Base-by-base conservation (phyloP, 2,888 invertebrate genomes). In the Thumatha senex region DNA sequence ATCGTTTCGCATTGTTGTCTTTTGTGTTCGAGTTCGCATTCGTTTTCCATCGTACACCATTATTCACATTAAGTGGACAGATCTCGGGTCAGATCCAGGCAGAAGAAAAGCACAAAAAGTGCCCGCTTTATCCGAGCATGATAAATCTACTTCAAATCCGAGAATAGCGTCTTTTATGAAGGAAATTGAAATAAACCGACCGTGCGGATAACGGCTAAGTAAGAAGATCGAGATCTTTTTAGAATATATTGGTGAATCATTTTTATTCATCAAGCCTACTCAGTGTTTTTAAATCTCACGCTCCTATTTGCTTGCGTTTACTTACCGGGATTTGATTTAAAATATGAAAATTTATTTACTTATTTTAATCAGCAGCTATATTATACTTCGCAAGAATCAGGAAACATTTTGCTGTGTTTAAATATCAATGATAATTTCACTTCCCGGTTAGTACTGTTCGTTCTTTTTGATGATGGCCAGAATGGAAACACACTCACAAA, bases 71-170 rank as follows among this genome's bases (percentile, higher is more conserved):
- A 91, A 91, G 90, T 91, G 90, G 90, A 90, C 90, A 90, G 90
- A 91, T 91, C 90, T 86, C 89, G 91, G 91, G 91, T 91, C 91
- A 91, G 90, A 89, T 87, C 88, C 91, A 90, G 90, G 90, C 90
- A 89, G 74, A 88, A 89, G 90, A 89, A 89, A 90, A 91, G 90
- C 89, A 90, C 91, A 91, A 91, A 91, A 91, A 91, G 90, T 90
- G 88, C 90, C 86, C 90, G 89, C 88, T 91, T 91, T 91, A 91
- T 91, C 90, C 91, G 86, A 90, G 86, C 91, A 91, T 91, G 90
- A 91, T 91, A 91, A 91, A 91, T 91, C 90, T 91, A 90, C 91
- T 91, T 91, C 91, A 91, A 91, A 91, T 91, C 91, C 90, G 89
- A 91, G 90, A 90, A 91, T 90, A 89, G 87, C 91, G 87, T 90